Conservation (phyloP, 1,140 invertebrate species). For the Chironomus striatipennis region DNA sequence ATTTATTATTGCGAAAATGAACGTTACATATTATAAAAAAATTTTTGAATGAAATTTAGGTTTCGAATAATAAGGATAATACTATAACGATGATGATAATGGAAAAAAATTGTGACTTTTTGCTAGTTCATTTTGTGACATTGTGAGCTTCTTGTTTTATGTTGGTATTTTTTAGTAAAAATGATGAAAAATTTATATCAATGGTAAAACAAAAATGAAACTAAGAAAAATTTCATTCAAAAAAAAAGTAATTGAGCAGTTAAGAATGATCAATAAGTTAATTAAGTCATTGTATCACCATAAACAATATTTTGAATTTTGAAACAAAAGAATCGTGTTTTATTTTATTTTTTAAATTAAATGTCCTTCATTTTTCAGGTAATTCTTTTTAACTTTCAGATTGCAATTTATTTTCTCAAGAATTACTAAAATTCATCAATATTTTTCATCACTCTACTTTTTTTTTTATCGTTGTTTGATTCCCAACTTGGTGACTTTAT, state of each 20-base stretch:
- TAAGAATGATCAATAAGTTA: neutral
- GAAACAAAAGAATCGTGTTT: neutral
- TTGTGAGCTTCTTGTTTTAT: slow-evolving; percentile 3
- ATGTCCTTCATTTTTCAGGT: too few relatives aligned
- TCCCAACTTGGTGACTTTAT: too few relatives aligned
- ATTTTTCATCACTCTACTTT: too few relatives aligned
- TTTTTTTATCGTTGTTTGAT: too few relatives aligned
- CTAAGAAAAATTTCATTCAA: neutral
- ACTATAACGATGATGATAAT: neutral
- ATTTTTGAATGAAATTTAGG: neutral
- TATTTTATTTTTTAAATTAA: too few relatives aligned
- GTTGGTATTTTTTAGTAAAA: neutral
- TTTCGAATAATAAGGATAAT: too few relatives aligned
- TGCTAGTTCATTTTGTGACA: neutral
- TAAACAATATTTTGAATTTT: neutral
- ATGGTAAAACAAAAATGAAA: neutral
- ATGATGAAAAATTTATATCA: neutral
- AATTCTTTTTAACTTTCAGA: too few relatives aligned
- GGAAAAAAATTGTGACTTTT: neutral
- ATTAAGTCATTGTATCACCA: neutral
- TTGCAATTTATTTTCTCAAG: too few relatives aligned
- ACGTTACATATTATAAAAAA: neutral
- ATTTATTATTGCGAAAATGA: neutral
- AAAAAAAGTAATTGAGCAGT: neutral
- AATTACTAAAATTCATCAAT: too few relatives aligned